Conservation (phyloP, 2,888 invertebrate species). For the Shargacucullia verbasci region DNA sequence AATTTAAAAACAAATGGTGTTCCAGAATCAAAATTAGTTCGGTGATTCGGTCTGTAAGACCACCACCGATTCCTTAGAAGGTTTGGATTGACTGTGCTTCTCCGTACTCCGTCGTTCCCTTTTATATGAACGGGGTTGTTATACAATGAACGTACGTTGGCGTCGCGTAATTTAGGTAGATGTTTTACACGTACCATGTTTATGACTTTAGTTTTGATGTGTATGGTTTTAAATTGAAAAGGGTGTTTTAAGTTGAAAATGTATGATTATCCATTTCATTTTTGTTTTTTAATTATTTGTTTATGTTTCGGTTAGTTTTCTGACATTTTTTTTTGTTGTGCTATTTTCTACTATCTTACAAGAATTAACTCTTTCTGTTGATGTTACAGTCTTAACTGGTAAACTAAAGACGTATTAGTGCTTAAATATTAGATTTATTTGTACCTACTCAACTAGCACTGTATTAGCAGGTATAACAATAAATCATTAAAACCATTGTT, state of each 20-base stretch:
- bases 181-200: constrained; percentile 21
- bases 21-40: constrained; percentile 43
- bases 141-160: constrained; percentile 56
- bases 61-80: constrained; percentile 56
- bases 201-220: constrained; percentile 7
- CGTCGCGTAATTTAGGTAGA: constrained; percentile 21
- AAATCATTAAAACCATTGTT: too few relatives aligned
- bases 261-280: too few relatives aligned
- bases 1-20: constrained; percentile 54
- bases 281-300: too few relatives aligned
- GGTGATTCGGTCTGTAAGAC: constrained; percentile 25
- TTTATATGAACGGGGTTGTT: constrained; percentile 65
- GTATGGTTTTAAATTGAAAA: constrained; percentile 2
- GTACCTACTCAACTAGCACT: too few relatives aligned
- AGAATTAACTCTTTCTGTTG: too few relatives aligned
- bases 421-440: too few relatives aligned
- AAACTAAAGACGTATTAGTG: too few relatives aligned
- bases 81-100: constrained; percentile 67
- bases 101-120: constrained; percentile 50
- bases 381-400: too few relatives aligned
- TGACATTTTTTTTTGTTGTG: too few relatives aligned
- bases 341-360: too few relatives aligned
- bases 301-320: too few relatives aligned
- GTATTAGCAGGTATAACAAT: too few relatives aligned
- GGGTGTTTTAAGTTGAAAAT: constrained; percentile 1